Evolutionary conservation across 2,888 invertebrate genomes (phyloP).

Genomic region (Notodonta dromedarius): DNA sequence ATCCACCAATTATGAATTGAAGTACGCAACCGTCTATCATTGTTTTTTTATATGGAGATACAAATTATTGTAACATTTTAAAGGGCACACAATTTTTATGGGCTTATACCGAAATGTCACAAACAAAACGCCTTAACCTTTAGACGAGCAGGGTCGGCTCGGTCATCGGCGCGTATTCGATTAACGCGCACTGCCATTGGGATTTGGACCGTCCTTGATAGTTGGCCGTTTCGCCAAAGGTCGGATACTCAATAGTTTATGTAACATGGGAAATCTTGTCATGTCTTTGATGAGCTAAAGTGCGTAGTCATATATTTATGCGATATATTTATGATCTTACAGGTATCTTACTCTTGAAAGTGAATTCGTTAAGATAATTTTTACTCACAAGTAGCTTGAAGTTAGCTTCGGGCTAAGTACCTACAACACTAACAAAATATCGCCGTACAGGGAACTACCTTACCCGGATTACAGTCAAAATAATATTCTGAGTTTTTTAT

Average conservation of each 20-base stretch:
- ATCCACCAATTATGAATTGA: no score
- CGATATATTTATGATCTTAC: no score
- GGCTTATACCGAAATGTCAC: constrained; percentile 39
- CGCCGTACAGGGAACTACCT: no score
- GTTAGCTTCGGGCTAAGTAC: no score
- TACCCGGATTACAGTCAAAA: no score
- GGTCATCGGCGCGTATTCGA: constrained; percentile 37
- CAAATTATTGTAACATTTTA: constrained; percentile 1
- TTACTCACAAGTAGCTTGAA: no score
- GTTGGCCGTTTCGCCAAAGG: constrained; percentile 10
- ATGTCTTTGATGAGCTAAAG: background rate
- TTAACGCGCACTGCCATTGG: constrained; percentile 31
- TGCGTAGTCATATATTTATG: constrained; percentile 4
- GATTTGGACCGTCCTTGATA: constrained; percentile 15
- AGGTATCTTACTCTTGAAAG: no score
- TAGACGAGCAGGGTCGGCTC: constrained; percentile 27
- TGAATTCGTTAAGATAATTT: no score
- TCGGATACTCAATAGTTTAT: constrained; percentile 10
- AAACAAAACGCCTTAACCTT: constrained; percentile 43
- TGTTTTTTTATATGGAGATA: background rate
- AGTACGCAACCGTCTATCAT: no score
- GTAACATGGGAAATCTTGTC: constrained; percentile 6
- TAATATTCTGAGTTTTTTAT: no score
- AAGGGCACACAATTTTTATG: constrained; percentile 10
- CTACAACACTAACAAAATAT: no score